Evolutionary conservation across 2,113 vertebrate species (phyloP), one percentile per base, ranked within the genome.

Genomic region (Tamias sibiricus): DNA sequence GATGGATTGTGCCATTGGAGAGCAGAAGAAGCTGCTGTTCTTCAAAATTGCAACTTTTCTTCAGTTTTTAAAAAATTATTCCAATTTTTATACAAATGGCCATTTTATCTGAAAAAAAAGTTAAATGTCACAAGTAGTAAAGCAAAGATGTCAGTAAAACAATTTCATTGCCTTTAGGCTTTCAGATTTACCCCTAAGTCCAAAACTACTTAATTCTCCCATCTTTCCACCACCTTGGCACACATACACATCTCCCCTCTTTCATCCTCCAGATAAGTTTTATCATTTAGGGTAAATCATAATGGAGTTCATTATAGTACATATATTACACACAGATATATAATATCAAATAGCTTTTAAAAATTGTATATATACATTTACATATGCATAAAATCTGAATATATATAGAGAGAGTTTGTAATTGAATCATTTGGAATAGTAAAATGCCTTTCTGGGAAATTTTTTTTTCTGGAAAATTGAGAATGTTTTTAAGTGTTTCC

Each of bases 1-100:
- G 91, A 81, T 76, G n/a, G 85, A 72, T 76, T 81, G 17, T 42
- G 40, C 95, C 96, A 69, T 82, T 88, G 93, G 91, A 93, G 89
- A 95, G 77, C 95, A 93, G 95, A 95, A 92, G 76, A 87, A 54
- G 28, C 81, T 37, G 6, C 91, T 47, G 42, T 44, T 64, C 52
- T 80, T 90, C 52, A 74, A 83, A 49, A 86, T 6, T 66, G 76
- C 57, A 87, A 49, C 20, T 10, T 71, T 52, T 59, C 1, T 35
- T 22, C 62, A 40, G 54, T 49, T 80, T 76, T 44, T 74, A 24
- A 30, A 30, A 83, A 89, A 89, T 86, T 47, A 93, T 52, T 66
- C 89, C 37, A 77, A 52, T 66, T 17, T 32, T 81, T 40, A 75
- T 16, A 81, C 71, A 87, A 83, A 92, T 44, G n/a, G n/a, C 42